phyloP scores from a whole-genome alignment of 2,797 vertebrate species.

The Prunella strophiata region DNA sequence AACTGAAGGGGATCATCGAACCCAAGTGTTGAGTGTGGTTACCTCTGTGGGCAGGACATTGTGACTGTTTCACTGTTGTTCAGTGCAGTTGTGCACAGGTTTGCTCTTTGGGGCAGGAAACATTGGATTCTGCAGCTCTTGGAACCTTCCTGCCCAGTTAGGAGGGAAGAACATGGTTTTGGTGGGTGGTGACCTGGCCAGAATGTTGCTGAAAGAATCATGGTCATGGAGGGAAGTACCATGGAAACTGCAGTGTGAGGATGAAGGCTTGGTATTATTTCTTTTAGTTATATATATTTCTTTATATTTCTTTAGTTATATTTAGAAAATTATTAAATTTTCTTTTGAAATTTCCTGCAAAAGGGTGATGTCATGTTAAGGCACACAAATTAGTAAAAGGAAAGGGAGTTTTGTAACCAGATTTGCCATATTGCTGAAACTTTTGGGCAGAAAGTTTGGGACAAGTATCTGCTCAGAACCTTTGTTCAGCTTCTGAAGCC shows the following conservation, averaged over 20 bases:
- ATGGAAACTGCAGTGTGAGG: neutral
- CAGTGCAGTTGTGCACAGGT: fast-evolving
- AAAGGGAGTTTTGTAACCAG: neutral
- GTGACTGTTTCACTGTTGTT: neutral
- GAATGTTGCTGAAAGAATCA: fast-evolving
- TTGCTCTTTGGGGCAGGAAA: neutral
- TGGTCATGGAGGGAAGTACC: neutral
- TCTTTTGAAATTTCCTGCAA: neutral
- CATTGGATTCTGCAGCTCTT: neutral
- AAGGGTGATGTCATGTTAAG: neutral
- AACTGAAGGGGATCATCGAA: neutral
- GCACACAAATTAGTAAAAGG: neutral
- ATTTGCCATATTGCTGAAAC: neutral
- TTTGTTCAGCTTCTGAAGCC: neutral
- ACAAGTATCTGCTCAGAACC: neutral
- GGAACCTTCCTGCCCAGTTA: neutral
- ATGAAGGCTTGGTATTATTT: neutral
- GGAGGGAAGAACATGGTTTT: neutral
- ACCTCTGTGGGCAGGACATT: neutral
- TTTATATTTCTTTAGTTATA: no score
- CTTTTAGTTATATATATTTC: no score
- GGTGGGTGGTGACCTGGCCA: neutral
- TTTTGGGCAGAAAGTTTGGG: neutral
- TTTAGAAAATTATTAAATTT: neutral
- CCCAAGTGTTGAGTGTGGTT: neutral